These are phyloP conservation scores for Agriopis aurantiaria DNA, from an alignment of 2,888 invertebrate species.

Conservation along the genomic window DNA sequence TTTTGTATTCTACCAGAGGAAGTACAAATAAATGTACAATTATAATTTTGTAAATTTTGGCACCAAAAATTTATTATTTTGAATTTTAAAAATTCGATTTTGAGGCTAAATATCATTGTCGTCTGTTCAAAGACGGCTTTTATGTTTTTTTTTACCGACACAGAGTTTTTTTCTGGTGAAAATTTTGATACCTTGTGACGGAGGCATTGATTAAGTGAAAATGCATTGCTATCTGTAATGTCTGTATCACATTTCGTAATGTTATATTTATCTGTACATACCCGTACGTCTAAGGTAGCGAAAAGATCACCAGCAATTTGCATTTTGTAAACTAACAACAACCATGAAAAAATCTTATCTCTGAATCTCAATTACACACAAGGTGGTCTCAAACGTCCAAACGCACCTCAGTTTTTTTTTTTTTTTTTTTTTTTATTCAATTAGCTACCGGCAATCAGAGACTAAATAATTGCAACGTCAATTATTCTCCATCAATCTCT, in stretches of 20 bases:
- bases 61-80: conserved; percentile 31
- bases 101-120: conserved; percentile 36
- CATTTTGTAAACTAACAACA: conserved; percentile 20
- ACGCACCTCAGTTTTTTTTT: background rate
- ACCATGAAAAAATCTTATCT: background rate
- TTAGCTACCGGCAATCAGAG: too few relatives aligned
- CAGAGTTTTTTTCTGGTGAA: conserved; percentile 33
- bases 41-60: conserved; percentile 22
- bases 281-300: background rate
- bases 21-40: conserved; percentile 32
- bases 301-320: conserved; percentile 10
- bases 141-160: conserved; percentile 18
- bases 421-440: background rate
- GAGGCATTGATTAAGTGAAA: background rate
- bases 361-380: background rate
- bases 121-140: conserved; percentile 46
- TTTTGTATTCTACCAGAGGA: conserved; percentile 31
- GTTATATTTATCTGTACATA: background rate
- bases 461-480: too few relatives aligned
- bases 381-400: background rate
- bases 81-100: conserved; percentile 43
- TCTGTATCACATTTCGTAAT: background rate
- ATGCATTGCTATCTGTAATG: background rate
- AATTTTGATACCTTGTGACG: conserved; percentile 8
- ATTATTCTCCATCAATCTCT: too few relatives aligned